phyloP scores from a whole-genome alignment of 2,797 vertebrate species.

The Labroides dimidiatus region DNA sequence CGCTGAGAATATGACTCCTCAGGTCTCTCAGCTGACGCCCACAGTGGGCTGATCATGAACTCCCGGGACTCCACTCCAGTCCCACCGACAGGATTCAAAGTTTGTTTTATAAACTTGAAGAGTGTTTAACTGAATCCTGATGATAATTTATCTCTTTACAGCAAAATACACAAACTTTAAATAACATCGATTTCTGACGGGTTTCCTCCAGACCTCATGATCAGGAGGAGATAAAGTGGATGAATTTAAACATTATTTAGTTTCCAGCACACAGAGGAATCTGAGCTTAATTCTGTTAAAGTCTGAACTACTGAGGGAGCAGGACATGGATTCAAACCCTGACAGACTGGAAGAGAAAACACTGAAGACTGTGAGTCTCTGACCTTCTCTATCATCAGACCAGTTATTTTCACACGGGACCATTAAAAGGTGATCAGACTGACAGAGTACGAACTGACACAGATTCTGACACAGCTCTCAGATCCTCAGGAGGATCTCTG shows the following conservation, averaged over 20 bases:
- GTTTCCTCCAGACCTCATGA: not conserved
- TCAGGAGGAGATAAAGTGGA: slow-evolving; percentile 9
- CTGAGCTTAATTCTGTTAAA: slow-evolving; percentile 5
- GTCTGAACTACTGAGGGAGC: slow-evolving; percentile 16
- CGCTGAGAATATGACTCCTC: not conserved
- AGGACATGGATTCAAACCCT: not conserved
- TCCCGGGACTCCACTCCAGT: too few species aligned
- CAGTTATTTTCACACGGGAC: too few species aligned
- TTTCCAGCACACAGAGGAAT: slow-evolving; percentile 25
- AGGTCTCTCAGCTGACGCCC: not conserved
- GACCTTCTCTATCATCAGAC: too few species aligned
- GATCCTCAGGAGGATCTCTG: too few species aligned
- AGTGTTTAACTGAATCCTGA: not conserved
- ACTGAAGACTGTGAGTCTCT: too few species aligned
- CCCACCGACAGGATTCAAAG: too few species aligned
- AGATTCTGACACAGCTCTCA: too few species aligned
- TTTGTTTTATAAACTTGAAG: too few species aligned
- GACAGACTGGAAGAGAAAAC: too few species aligned
- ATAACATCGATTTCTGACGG: not conserved
- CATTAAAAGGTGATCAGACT: too few species aligned
- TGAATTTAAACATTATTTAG: slow-evolving; percentile 12
- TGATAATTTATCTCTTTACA: not conserved
- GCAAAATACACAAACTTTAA: not conserved
- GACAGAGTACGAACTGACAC: too few species aligned
- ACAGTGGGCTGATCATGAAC: too few species aligned